phyloP scores from a whole-genome alignment of 2,113 vertebrate species.

The Recurvirostra avosetta region DNA sequence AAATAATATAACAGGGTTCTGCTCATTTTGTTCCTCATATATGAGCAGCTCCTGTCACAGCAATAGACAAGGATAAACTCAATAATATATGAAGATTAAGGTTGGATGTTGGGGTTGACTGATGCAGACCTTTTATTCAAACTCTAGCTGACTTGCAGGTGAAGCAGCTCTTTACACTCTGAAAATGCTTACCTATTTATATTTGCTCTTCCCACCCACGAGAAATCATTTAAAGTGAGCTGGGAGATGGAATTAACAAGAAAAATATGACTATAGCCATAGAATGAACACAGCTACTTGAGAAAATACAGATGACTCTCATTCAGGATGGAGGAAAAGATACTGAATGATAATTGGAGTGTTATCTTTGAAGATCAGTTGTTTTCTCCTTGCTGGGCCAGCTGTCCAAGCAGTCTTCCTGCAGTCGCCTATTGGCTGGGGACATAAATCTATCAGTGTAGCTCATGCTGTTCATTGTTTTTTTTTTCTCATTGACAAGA shows the following conservation, averaged over 20 bases:
- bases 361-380: slow-evolving; percentile 2
- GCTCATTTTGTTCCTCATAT: background rate
- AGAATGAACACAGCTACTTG: background rate
- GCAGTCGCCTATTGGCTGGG: background rate
- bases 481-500: background rate
- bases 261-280: background rate
- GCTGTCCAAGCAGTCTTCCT: background rate
- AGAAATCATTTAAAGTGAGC: slow-evolving; percentile 15
- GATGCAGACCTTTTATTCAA: slow-evolving; percentile 16
- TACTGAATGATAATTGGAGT: background rate
- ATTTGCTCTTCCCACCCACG: background rate
- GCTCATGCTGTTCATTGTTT: background rate
- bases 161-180: slow-evolving; percentile 1
- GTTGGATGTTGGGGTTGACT: background rate
- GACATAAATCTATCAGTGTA: background rate
- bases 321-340: background rate
- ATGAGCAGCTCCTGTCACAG: background rate
- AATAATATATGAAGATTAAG: slow-evolving; percentile 16
- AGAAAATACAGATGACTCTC: background rate
- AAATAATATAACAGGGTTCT: background rate
- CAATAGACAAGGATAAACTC: background rate
- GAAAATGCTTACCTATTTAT: slow-evolving; percentile 11
- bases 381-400: background rate
- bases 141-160: background rate
- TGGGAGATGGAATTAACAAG: background rate